Evolutionary conservation across 2,888 invertebrate genomes (phyloP).

Genomic region (Dryocosmus kuriphilus): DNA sequence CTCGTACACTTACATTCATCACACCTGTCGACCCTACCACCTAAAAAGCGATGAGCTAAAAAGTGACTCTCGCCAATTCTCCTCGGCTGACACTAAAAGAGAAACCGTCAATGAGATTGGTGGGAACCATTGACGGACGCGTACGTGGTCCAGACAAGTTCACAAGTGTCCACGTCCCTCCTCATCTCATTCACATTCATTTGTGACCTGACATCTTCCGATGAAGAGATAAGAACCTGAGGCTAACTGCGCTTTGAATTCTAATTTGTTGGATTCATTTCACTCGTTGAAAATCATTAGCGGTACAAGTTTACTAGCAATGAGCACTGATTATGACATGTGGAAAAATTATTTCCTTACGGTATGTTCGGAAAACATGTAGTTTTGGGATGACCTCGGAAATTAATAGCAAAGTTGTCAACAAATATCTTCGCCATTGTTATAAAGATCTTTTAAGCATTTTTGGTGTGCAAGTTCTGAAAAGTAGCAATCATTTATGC

Average conservation of each 20-base stretch:
- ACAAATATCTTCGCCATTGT: no score
- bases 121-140: constrained; percentile 25
- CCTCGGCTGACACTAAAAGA: constrained; percentile 51
- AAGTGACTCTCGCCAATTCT: constrained; percentile 48
- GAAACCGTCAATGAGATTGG: constrained; percentile 55
- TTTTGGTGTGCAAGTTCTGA: no score
- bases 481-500: no score
- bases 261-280: not conserved
- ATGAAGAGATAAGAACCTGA: constrained; percentile 24
- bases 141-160: constrained; percentile 10
- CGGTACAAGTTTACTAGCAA: not conserved
- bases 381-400: no score
- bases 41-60: constrained; percentile 54
- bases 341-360: not conserved
- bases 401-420: no score
- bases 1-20: constrained; percentile 54
- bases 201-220: not conserved
- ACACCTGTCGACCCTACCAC: constrained; percentile 55
- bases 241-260: constrained; percentile 9
- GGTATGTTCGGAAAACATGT: no score
- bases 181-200: constrained; percentile 4
- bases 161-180: not conserved
- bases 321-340: not conserved
- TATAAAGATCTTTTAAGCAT: no score
- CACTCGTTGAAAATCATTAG: not conserved